A percentile compares a stretch with the other conserved stretches of the same genome.
Evolutionary conservation across 2,888 invertebrate species (phyloP).

Genomic region (Callimorpha dominula): DNA sequence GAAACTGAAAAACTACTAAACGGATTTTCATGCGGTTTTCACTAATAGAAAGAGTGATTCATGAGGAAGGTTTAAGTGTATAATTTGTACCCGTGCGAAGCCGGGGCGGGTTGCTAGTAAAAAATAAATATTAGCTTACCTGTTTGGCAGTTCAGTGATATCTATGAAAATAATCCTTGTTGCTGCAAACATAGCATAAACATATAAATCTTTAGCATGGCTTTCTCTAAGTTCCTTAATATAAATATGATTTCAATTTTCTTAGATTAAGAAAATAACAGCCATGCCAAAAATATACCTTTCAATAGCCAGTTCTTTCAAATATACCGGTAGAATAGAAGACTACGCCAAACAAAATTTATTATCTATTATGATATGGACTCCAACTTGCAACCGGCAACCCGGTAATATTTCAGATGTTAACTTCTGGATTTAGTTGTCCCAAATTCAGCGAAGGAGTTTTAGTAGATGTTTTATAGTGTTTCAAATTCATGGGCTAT

Average conservation of each 20-base stretch:
- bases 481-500: background rate
- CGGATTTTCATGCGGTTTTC: no score
- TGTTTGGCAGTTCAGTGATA: no score
- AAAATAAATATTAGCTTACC: no score
- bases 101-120: no score
- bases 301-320: background rate
- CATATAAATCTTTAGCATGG: no score
- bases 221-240: no score
- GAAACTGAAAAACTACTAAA: no score
- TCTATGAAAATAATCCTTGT: no score
- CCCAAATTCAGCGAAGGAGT: conserved; percentile 26
- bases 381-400: conserved; percentile 41
- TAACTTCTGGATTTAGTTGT: conserved; percentile 40
- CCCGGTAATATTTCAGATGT: conserved; percentile 22
- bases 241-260: background rate
- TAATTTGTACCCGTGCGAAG: no score
- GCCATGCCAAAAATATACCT: background rate
- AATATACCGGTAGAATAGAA: conserved; percentile 29
- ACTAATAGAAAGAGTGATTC: no score
- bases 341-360: conserved; percentile 46
- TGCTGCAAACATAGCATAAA: no score
- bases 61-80: no score
- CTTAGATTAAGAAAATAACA: background rate
- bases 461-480: background rate
- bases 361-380: conserved; percentile 47